Evolutionary conservation across 2,888 invertebrate genomes (phyloP).

Genomic region (Chrysopilus asiliformis): DNA sequence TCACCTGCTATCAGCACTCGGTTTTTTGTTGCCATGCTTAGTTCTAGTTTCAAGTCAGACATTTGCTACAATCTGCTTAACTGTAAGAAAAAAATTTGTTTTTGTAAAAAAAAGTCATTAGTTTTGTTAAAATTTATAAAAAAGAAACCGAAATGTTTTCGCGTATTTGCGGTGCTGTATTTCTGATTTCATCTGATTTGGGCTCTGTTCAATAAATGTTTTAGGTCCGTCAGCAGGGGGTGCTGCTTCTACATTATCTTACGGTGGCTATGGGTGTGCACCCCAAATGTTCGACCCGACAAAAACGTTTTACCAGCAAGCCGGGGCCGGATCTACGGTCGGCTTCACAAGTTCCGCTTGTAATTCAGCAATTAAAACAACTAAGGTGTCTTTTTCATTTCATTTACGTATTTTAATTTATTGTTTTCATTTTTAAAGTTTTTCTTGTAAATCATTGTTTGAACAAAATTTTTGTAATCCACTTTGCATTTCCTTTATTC

Average conservation of each 20-base stretch:
- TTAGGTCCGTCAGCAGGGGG: slow-evolving; percentile 31
- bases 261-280: slow-evolving; percentile 52
- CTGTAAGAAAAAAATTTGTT: not conserved
- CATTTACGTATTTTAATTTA: slow-evolving; percentile 9
- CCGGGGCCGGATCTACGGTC: slow-evolving; percentile 48
- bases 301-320: slow-evolving; percentile 74
- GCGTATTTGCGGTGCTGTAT: slow-evolving; percentile 17
- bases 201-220: slow-evolving; percentile 9
- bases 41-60: too few species aligned
- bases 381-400: slow-evolving; percentile 22
- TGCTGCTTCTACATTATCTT: slow-evolving; percentile 51
- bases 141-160: too few species aligned
- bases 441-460: too few species aligned
- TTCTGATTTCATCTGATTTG: slow-evolving; percentile 9
- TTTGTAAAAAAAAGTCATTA: not conserved
- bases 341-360: slow-evolving; percentile 36
- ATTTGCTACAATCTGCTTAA: too few species aligned
- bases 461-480: too few species aligned
- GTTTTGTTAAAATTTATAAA: not conserved
- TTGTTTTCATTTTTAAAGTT: slow-evolving; percentile 2
- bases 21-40: too few species aligned
- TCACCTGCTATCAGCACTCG: too few species aligned
- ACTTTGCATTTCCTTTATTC: too few species aligned
- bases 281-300: slow-evolving; percentile 66
- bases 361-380: slow-evolving; percentile 31